Base-by-base conservation (phyloP, 2,113 vertebrate genomes). In the Thamnaconus septentrionalis region DNA sequence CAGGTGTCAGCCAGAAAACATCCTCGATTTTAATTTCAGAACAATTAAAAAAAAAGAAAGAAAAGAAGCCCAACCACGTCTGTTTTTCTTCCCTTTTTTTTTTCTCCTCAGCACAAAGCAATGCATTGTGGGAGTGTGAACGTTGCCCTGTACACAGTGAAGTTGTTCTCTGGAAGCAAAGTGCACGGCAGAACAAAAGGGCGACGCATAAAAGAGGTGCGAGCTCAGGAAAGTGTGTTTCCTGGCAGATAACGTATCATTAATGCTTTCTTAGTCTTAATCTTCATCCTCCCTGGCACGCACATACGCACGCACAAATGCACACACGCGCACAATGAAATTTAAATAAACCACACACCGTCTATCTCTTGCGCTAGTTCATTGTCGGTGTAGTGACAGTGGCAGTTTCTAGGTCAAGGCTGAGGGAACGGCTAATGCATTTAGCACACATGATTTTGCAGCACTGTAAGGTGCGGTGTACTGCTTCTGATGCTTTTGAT, bases 351-450 rank as follows among this genome's bases (percentile, higher is more conserved):
- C 18, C 18, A 31, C 18, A 31, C 18, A 31, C 18, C 18, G 18
- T 31, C 18, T 31, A 31, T 31, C 18, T 31, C 18, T 31, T 31
- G 18, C 18, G 18, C 65, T 76, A 82, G 78, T 82, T 55, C 72
- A 78, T 78, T 49, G 67, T 69, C 65, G 68, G 56, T 58, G 66
- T 75, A 73, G 74, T 64, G 78, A 79, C 60, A 31, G 18, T 2
- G 18, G 9, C 8, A 64, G 66, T 83, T 84, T 82, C 64, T 84
- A 72, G 81, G 83, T 85, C 78, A 81, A 62, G 40, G 51, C 3
- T 49, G 59, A 59, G 49, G 54, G 69, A 68, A 44, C 40, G 61
- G 69, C 55, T 71, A 79, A 76, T 64, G 49, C 64, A 76, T 82
- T 71, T 72, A 64, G 66, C n/a, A 73, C 55, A 65, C 72, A 66